Percentiles rank a stretch among this genome's conserved stretches.
These are phyloP conservation scores for Poliocrania exsul DNA, from an alignment of 2,797 vertebrate genomes.

Conservation along the genomic window DNA sequence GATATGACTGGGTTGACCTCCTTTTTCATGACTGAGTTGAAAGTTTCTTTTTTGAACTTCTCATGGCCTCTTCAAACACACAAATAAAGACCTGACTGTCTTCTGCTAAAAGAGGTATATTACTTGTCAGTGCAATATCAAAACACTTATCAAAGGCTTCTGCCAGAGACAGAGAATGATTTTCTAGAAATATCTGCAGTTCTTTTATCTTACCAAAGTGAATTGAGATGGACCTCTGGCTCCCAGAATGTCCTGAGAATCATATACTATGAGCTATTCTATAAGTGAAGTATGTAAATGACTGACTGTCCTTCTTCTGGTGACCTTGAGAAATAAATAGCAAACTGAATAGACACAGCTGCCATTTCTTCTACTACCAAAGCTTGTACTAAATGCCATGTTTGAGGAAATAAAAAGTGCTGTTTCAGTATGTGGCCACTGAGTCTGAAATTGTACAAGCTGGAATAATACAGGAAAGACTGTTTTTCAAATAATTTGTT, in stretches of 20 bases:
- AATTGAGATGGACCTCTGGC: neutral
- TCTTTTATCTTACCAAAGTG: neutral
- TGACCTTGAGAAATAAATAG: neutral
- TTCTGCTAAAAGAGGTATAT: neutral
- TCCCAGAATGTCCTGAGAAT: neutral
- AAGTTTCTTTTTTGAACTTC: neutral
- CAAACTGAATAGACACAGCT: neutral
- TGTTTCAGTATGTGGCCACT: neutral
- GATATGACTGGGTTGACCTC: neutral
- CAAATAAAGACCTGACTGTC: neutral
- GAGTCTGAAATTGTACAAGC: neutral
- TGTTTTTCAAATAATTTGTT: neutral
- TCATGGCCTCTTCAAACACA: neutral
- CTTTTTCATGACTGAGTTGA: neutral
- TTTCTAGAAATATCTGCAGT: slow-evolving; percentile 1
- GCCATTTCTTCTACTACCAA: neutral
- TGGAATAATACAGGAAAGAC: neutral
- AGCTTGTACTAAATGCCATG: neutral
- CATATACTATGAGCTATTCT: neutral
- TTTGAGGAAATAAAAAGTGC: neutral
- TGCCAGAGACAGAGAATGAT: neutral
- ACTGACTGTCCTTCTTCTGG: neutral
- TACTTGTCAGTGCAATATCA: neutral
- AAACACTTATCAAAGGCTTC: neutral
- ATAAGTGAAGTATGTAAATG: neutral